phyloP scores from a whole-genome alignment of 2,797 vertebrate genomes.

The Neopelma chrysocephalum region DNA sequence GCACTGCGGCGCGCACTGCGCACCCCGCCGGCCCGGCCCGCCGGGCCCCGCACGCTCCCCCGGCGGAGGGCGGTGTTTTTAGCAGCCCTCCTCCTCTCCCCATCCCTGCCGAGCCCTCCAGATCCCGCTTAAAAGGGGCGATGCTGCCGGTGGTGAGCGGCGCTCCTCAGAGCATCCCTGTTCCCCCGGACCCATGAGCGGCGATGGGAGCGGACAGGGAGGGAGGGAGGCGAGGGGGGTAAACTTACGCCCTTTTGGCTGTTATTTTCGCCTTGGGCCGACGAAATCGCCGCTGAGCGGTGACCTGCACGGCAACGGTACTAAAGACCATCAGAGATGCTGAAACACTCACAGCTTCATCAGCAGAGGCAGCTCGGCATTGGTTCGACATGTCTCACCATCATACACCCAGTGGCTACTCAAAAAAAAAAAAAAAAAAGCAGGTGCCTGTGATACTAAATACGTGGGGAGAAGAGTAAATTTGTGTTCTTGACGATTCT shows the following conservation, averaged over 20 bases:
- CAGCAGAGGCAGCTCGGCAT: accelerated
- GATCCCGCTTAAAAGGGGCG: not conserved
- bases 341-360: not conserved
- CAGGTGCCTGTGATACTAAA: not conserved
- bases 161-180: not conserved
- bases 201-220: not conserved
- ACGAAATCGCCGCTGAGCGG: not conserved
- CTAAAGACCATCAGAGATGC: not conserved
- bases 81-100: conserved; percentile 33
- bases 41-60: not conserved
- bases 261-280: not conserved
- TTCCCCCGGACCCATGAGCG: not conserved
- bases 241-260: not conserved
- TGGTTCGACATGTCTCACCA: not conserved
- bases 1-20: conserved; percentile 54
- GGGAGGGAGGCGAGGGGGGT: not conserved
- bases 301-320: not conserved
- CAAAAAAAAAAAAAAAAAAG: not conserved
- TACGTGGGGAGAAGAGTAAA: not conserved
- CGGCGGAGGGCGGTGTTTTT: conserved; percentile 24
- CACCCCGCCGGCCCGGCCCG: not conserved
- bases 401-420: not conserved
- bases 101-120: not conserved
- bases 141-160: not conserved
- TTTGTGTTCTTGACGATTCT: not conserved